Conservation (phyloP, 2,113 vertebrate species). For the Phalacrocorax aristotelis region DNA sequence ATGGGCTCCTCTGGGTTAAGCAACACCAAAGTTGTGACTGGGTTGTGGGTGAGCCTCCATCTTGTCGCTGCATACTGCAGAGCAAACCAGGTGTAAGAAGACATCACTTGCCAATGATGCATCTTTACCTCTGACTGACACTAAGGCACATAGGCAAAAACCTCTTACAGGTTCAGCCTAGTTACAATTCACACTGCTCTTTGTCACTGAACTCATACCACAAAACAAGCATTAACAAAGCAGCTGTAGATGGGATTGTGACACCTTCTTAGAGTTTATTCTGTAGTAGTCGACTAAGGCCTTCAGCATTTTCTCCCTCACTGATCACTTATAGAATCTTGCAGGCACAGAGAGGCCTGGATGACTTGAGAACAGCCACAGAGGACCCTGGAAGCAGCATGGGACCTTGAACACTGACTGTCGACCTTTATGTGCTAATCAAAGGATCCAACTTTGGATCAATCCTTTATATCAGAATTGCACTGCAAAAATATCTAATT, state of each 20-base stretch:
- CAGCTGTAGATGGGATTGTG: neutral
- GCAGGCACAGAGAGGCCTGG: neutral
- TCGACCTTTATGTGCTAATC: neutral
- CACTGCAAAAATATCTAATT: neutral
- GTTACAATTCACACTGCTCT: neutral
- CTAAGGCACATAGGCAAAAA: neutral
- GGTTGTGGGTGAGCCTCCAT: accelerated
- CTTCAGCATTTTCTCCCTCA: neutral
- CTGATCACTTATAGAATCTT: neutral
- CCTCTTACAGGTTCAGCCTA: neutral
- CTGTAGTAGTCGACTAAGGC: neutral
- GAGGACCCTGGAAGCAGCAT: neutral
- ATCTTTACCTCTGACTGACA: neutral
- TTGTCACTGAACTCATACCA: neutral
- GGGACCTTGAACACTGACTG: neutral
- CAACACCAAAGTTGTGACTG: neutral
- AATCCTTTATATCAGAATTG: neutral
- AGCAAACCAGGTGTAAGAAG: neutral
- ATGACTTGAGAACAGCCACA: neutral
- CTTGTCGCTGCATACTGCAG: neutral
- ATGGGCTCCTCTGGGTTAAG: neutral
- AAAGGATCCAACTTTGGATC: neutral
- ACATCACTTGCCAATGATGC: neutral
- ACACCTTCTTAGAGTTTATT: neutral
- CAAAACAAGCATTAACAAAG: neutral